Evolutionary conservation across 2,888 invertebrate genomes (phyloP), one percentile per base, ranked within the genome.

Genomic region (Eupithecia centaureata): DNA sequence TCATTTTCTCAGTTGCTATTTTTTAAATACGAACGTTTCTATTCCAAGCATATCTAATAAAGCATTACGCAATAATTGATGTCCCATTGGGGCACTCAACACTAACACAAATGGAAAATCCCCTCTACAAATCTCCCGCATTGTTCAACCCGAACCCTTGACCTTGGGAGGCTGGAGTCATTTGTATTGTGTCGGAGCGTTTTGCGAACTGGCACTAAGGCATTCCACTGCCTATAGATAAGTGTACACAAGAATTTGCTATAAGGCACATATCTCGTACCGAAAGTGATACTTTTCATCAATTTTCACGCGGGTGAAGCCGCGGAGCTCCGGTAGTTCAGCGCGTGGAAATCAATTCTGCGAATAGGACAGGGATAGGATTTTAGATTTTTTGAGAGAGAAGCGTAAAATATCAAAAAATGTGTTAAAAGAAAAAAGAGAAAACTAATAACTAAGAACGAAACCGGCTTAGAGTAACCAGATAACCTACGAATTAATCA

Each of bases 111-210:
- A 63, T 70, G 68, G 61, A 65, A 73, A 62, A 73, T 66, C 47
- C 59, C 67, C 63, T 38, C 70, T 69, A 61, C 59, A 62, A 75
- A 73, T 71, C 67, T 65, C 65, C 52, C 61, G 68, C 63, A 65
- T 71, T 72, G 74, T 77, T 69, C 66, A 73, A 78, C 65, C 68
- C 74, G 65, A 75, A 75, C 70, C 80, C 78, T 82, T 81, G 77
- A 77, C 80, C 80, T 80, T 82, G 77, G 65, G 73, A 68, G 70
- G 69, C 70, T 65, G 65, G 64, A 72, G 76, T 78, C 73, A 80
- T 80, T 76, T 78, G 72, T 80, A 78, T 78, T 76, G 77, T 76
- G 77, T 76, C 77, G 79, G 77, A 73, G 64, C 65, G 64, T 74
- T 77, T 76, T 71, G 72, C 65, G 74, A 73, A 76, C 74, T 73